phyloP scores from a whole-genome alignment of 2,888 invertebrate genomes.

The Calliphora vomitoria region DNA sequence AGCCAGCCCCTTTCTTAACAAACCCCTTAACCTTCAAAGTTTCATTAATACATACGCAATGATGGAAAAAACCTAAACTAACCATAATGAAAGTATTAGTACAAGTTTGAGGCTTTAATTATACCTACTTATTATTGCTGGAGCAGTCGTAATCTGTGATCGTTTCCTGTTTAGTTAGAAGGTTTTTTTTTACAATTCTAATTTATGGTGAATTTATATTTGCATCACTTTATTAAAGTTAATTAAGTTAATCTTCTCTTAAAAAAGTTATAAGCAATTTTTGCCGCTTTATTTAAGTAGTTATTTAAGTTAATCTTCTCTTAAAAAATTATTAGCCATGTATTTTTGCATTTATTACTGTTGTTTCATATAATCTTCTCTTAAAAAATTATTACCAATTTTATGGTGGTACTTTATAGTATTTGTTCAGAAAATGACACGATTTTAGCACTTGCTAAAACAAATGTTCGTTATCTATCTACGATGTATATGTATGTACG shows the following conservation, averaged over 20 bases:
- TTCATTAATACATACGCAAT: too few relatives aligned
- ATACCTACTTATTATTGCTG: too few relatives aligned
- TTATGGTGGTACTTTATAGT: not conserved
- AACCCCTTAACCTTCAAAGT: too few relatives aligned
- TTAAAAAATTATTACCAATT: constrained; percentile 38
- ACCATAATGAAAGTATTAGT: too few relatives aligned
- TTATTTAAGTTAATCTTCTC: constrained; percentile 28
- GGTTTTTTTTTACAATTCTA: not conserved
- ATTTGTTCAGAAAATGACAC: constrained; percentile 1
- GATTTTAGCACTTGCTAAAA: constrained; percentile 26
- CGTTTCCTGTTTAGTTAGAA: constrained; percentile 1
- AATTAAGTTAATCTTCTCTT: constrained; percentile 37
- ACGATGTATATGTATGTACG: not conserved
- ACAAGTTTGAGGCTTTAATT: too few relatives aligned
- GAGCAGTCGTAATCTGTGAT: not conserved
- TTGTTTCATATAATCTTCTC: constrained; percentile 23
- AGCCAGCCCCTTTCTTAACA: not conserved
- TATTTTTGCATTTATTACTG: constrained; percentile 19
- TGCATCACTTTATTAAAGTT: not conserved
- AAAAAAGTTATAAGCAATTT: constrained; percentile 6
- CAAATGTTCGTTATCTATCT: not conserved
- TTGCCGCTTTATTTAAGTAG: constrained; percentile 17
- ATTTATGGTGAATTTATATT: constrained; percentile 17
- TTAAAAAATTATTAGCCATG: constrained; percentile 21
- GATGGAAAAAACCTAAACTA: too few relatives aligned